These are phyloP conservation scores for Petromus typicus DNA, from an alignment of 2,113 vertebrate species.

Conservation along the genomic window DNA sequence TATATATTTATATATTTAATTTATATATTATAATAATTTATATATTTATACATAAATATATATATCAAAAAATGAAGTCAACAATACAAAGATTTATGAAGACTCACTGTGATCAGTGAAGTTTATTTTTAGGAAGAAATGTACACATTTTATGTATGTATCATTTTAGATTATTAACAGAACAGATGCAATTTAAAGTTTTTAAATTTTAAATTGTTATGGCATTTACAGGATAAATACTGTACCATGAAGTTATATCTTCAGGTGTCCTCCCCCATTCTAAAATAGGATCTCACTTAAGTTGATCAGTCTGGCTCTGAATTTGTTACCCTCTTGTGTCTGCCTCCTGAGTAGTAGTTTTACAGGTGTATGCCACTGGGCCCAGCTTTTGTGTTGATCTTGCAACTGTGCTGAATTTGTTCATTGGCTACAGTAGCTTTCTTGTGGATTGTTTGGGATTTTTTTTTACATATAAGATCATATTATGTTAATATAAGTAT, in stretches of 20 bases:
- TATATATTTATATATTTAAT: too few relatives aligned
- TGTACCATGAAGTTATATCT: background rate
- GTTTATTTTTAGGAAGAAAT: constrained; percentile 28
- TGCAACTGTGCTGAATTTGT: background rate
- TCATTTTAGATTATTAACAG: background rate
- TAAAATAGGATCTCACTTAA: background rate
- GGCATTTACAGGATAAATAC: background rate
- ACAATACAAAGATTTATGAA: too few relatives aligned
- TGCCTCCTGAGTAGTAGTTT: background rate
- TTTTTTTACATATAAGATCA: background rate
- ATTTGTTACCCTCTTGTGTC: background rate
- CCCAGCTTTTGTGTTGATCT: background rate
- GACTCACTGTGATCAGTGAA: too few relatives aligned
- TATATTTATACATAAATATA: too few relatives aligned
- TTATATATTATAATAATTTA: too few relatives aligned
- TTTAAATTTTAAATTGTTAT: constrained; percentile 1
- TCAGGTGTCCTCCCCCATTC: background rate
- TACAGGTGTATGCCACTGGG: background rate
- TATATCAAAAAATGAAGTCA: too few relatives aligned
- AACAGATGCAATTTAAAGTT: background rate
- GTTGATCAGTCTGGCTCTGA: background rate
- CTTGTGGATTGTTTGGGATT: background rate
- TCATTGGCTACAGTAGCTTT: background rate
- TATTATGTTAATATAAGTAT: background rate
- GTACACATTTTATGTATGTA: background rate